phyloP scores from a whole-genome alignment of 2,113 vertebrate genomes.

The Rhegmatorhina hoffmannsi region DNA sequence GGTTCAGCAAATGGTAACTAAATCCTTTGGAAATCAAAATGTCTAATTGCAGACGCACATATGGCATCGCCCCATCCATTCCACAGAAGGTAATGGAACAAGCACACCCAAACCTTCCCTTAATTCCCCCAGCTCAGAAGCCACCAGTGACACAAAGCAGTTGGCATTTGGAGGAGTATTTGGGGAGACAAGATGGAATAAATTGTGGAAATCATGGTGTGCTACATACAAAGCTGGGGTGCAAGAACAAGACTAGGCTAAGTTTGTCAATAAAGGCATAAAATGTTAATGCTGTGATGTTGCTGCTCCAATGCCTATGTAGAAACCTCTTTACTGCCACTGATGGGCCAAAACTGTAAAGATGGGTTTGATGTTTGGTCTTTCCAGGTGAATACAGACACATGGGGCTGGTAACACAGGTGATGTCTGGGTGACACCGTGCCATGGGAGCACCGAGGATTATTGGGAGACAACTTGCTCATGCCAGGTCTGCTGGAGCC shows the following conservation, averaged over 20 bases:
- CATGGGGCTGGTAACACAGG: too few species aligned
- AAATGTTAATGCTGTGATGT: not conserved
- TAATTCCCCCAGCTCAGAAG: conserved; percentile 4
- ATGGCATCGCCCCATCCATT: conserved; percentile 52
- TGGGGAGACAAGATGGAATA: not conserved
- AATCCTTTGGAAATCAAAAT: conserved; percentile 71
- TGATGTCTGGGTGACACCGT: fast-evolving
- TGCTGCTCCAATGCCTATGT: not conserved
- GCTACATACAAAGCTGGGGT: fast-evolving
- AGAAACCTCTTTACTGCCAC: not conserved
- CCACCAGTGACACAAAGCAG: not conserved
- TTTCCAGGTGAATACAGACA: not conserved
- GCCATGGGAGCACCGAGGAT: not conserved
- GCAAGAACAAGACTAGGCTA: not conserved
- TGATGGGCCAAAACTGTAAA: not conserved
- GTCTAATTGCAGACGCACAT: conserved; percentile 71
- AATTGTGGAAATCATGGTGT: not conserved
- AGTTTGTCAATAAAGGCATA: not conserved
- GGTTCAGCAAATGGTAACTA: conserved; percentile 78
- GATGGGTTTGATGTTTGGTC: not conserved
- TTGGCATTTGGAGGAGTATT: not conserved
- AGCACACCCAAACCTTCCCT: conserved; percentile 63
- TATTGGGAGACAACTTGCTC: fast-evolving
- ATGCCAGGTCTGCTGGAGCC: fast-evolving
- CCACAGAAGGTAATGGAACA: conserved; percentile 56